Conservation (phyloP, 2,797 vertebrate genomes). For the Rallus crepitans region DNA sequence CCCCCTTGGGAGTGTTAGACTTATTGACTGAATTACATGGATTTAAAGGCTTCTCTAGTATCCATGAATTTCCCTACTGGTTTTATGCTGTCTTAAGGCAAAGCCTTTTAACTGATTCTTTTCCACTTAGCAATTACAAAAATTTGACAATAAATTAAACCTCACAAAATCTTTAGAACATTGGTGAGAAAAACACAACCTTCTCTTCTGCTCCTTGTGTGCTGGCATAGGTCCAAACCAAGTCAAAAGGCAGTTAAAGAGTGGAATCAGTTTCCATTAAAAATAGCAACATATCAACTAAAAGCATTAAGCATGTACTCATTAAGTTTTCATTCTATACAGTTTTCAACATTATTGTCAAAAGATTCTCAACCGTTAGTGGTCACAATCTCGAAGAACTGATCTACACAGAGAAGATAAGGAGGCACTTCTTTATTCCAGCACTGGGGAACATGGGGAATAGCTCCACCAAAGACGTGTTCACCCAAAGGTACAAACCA, state of each 20-base stretch:
- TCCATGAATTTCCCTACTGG: background rate
- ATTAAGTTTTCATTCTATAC: background rate
- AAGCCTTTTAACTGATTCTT: slow-evolving; percentile 8
- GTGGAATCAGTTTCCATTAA: background rate
- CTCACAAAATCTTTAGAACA: too few relatives aligned
- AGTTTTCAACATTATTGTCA: background rate
- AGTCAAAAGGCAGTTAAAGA: background rate
- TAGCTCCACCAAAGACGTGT: too few relatives aligned
- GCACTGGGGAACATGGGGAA: too few relatives aligned
- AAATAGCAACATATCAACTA: background rate
- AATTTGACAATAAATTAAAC: background rate
- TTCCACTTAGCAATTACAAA: background rate
- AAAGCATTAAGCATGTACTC: background rate
- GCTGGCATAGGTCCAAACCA: background rate
- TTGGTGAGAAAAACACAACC: background rate
- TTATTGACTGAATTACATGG: background rate
- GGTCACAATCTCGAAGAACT: too few relatives aligned
- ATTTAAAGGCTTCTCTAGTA: background rate
- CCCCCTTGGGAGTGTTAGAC: background rate
- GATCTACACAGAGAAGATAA: too few relatives aligned
- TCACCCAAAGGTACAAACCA: too few relatives aligned
- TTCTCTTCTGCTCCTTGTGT: background rate
- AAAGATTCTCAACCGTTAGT: background rate
- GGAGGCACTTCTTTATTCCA: too few relatives aligned
- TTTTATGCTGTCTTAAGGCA: background rate